Evolutionary conservation across 1,140 invertebrate species (phyloP), one percentile per base, ranked within the genome.

Genomic region (Arion vulgaris): DNA sequence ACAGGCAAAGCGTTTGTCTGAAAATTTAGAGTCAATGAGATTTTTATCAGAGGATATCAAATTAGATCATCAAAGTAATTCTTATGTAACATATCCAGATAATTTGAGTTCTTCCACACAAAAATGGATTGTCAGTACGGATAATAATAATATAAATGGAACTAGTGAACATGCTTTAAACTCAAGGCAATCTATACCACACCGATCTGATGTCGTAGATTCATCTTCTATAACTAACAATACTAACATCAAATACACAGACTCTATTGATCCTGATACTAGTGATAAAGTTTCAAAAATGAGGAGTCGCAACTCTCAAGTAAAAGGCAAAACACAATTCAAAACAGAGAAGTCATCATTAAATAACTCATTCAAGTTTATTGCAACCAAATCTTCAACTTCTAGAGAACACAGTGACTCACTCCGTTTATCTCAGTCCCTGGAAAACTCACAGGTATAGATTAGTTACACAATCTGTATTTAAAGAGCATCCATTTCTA

Each of bases 361-460:
- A 49, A 9, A 49, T 49, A 9, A 11, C 9, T 11, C 45, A 11
- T 9, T 49, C 45, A 49, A 49, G 19, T 49, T 19, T 49, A 19
- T 49, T 11, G n/a, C n/a, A 45, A 45, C 41, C 41, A 45, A 45
- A 45, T 45, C 41, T 45, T 45, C 41, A 45, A 7, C 15, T 45
- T 26, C 51, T 26, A 23, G 28, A 66, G 62, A 66, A 32, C 62
- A 66, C 1, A 0, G 17, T 13, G 15, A 41, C 0, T 19, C 26
- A 41, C 1, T 11, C 19, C 15, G 71, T 19, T 41, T 72, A 26
- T 72, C 71, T 41, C 36, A 39, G 36, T 72, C 71, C 23, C n/a
- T 72, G 36, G 71, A 72, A 41, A 72, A 72, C 26, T 41, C 36
- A 39, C 19, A 72, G 71, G 71, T 72, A 45, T n/a, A n/a, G n/a